Base-by-base conservation (phyloP, 2,888 invertebrate genomes). In the Dermolepida albohirtum region DNA sequence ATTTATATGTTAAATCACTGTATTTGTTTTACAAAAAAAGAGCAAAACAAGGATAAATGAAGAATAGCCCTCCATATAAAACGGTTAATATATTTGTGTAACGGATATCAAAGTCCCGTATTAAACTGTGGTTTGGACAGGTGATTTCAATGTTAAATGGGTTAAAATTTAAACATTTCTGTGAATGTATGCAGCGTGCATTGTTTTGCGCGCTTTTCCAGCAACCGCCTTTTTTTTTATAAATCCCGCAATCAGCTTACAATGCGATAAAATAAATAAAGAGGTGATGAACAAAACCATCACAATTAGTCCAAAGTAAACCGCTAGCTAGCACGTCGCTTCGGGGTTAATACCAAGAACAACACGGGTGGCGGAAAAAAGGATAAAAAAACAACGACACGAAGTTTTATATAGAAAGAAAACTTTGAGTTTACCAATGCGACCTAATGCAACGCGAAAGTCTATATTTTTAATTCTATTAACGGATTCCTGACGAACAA, bases 221-320 rank as follows among this genome's bases (percentile, higher is more conserved):
- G 1, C 41, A 16, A 12, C 43, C 12, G 11, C 34, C 34, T 1
- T 6, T 6, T 34, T 34, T 34, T 34, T 34, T 34, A 10, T 57
- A 57, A 57, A 43, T 57, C 57, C 65, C 65, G 41, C 65, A 65
- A 65, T 65, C 65, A 65, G 65, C 65, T 65, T 65, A 65, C 43
- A 22, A 27, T 54, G 52, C 17, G 65, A 47, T 44, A 54, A 65
- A 65, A 52, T 65, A 54, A 65, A 65, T 57, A 54, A 65, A 65
- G 54, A 55, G 65, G 65, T 65, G 54, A 54, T 65, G 65, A 41
- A 22, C 65, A 44, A 54, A 65, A 65, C 65, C 55, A 41, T 44
- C 44, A 65, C 34, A 65, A 65, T 65, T 65, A 65, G 65, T 54
- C 43, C 17, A 39, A 17, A 43, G 55, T 39, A 54, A 44, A 55